Evolutionary conservation across 2,888 invertebrate genomes (phyloP).

Genomic region (Chirona hameri): DNA sequence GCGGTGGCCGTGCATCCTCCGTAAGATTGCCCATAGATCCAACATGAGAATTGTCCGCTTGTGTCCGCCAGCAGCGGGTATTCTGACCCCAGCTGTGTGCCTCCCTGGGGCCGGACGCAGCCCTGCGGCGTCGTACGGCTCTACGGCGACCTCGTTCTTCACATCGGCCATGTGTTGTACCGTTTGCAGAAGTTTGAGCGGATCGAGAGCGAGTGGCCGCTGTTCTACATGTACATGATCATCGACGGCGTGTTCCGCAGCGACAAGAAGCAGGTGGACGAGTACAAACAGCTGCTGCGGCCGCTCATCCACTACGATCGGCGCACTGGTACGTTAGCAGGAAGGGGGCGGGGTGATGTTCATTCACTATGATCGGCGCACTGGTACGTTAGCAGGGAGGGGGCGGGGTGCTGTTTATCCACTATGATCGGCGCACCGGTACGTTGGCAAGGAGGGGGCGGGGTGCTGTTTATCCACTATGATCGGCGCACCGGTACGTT

Average conservation of each 20-base stretch:
- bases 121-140: slow-evolving; percentile 58
- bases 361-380: too few species aligned
- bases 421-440: too few species aligned
- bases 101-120: slow-evolving; percentile 45
- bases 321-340: slow-evolving; percentile 62
- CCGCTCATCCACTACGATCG: slow-evolving; percentile 74
- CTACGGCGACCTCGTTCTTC: too few species aligned
- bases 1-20: slow-evolving; percentile 59
- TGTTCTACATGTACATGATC: slow-evolving; percentile 92
- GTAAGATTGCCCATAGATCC: slow-evolving; percentile 43
- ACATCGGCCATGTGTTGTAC: too few species aligned
- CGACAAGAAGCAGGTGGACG: slow-evolving; percentile 82
- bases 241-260: slow-evolving; percentile 91
- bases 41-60: too few species aligned
- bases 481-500: slow-evolving; percentile 71
- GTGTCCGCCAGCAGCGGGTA: too few species aligned
- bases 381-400: too few species aligned
- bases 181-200: slow-evolving; percentile 79
- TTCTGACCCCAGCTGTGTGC: too few species aligned
- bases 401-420: too few species aligned
- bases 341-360: too few species aligned
- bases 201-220: slow-evolving; percentile 96
- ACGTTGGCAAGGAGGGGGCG: too few species aligned
- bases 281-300: slow-evolving; percentile 81
- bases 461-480: slow-evolving; percentile 69